Conservation (phyloP, 2,797 vertebrate genomes). For the Oryzias dopingdopingensis region DNA sequence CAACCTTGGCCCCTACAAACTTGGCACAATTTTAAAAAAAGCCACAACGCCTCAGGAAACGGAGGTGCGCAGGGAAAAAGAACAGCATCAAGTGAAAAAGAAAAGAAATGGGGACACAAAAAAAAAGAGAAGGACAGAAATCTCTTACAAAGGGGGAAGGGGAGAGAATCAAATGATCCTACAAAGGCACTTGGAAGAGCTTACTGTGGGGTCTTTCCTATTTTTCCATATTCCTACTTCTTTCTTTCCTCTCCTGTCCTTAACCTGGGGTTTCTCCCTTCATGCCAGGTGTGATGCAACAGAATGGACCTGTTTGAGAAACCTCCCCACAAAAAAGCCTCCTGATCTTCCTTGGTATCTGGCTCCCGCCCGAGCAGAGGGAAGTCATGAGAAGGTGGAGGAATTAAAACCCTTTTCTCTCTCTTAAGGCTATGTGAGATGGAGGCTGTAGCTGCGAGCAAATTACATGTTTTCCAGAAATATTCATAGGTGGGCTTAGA, state of each 20-base stretch:
- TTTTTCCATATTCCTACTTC: slow-evolving; percentile 25
- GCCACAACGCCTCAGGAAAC: slow-evolving; percentile 54
- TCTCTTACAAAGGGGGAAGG: slow-evolving; percentile 53
- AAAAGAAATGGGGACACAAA: slow-evolving; percentile 25
- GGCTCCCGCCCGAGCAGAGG: slow-evolving; percentile 28
- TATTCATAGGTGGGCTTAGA: slow-evolving; percentile 1
- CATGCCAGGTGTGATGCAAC: slow-evolving; percentile 76
- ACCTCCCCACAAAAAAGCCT: slow-evolving; percentile 33
- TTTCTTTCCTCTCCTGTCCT: slow-evolving; percentile 42
- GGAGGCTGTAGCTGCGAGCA: slow-evolving; percentile 24
- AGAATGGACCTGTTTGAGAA: slow-evolving; percentile 55
- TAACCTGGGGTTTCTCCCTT: slow-evolving; percentile 66
- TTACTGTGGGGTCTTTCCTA: slow-evolving; percentile 47
- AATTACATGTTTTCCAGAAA: slow-evolving; percentile 19
- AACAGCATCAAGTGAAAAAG: slow-evolving; percentile 45
- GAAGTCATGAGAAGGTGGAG: slow-evolving; percentile 28
- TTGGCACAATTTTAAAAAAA: slow-evolving; percentile 51
- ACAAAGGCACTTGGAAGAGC: slow-evolving; percentile 64
- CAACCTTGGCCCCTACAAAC: slow-evolving; percentile 47
- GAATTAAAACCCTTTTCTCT: slow-evolving; percentile 28
- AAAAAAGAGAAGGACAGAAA: slow-evolving; percentile 48
- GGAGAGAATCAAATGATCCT: slow-evolving; percentile 49
- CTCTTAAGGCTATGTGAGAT: slow-evolving; percentile 15
- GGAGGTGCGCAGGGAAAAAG: slow-evolving; percentile 21
- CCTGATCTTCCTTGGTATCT: slow-evolving; percentile 47